Percentiles rank a stretch among this genome's conserved stretches.
These are phyloP conservation scores for Psettodes erumei DNA, from an alignment of 2,113 vertebrate genomes.

Conservation along the genomic window DNA sequence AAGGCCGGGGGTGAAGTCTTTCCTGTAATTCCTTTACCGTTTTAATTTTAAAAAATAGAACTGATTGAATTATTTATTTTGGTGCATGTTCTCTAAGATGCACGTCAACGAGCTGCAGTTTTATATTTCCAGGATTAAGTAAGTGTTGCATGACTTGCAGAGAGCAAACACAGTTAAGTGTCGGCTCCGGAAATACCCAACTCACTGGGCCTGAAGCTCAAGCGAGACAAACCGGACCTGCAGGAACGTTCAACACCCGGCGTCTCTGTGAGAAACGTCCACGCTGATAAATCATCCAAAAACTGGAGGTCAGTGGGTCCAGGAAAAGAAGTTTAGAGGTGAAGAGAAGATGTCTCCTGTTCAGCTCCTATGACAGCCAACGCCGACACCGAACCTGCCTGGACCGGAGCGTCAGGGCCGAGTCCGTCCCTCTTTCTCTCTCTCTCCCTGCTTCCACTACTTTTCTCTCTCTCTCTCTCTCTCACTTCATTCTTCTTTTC, in stretches of 20 bases:
- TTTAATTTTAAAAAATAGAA: too few species aligned
- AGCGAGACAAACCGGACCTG: neutral
- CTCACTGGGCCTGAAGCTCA: neutral
- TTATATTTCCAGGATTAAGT: neutral
- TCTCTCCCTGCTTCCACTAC: neutral
- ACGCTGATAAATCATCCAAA: neutral
- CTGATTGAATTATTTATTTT: too few species aligned
- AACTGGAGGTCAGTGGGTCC: neutral
- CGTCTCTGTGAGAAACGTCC: neutral
- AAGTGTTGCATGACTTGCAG: conserved; percentile 6
- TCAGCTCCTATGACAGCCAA: neutral
- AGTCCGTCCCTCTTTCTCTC: neutral
- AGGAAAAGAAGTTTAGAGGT: neutral
- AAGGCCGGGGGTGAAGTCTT: too few species aligned
- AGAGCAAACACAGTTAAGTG: neutral
- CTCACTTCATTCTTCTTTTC: neutral
- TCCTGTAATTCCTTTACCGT: too few species aligned
- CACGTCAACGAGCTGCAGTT: neutral
- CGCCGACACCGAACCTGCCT: neutral
- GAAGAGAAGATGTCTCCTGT: neutral
- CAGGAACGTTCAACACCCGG: neutral
- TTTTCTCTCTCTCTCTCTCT: neutral
- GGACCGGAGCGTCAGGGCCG: neutral
- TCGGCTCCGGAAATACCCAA: conserved; percentile 30
- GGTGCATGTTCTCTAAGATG: neutral